phyloP scores from a whole-genome alignment of 2,888 invertebrate species.

The Lasioglossum lativentre region DNA sequence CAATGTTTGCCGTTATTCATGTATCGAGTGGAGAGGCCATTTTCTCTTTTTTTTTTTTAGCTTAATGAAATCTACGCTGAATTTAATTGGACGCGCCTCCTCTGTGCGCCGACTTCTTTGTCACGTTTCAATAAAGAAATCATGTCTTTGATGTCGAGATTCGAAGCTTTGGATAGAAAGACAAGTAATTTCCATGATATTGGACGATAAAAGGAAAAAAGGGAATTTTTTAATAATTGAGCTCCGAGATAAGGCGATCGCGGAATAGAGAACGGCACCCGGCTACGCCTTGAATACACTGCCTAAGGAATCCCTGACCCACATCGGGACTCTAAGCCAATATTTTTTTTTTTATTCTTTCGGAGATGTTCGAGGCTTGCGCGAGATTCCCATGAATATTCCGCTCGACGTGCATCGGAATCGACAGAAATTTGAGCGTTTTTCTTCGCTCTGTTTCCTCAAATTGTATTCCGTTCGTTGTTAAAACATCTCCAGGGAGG shows the following conservation, averaged over 20 bases:
- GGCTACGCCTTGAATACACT: conserved; percentile 71
- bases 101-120: conserved; percentile 51
- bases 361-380: conserved; percentile 47
- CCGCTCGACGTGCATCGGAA: conserved; percentile 15
- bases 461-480: neutral
- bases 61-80: conserved; percentile 54
- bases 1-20: conserved; percentile 22
- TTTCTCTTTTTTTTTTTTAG: conserved; percentile 30
- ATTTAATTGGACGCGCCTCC: conserved; percentile 51
- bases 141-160: conserved; percentile 71
- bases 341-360: conserved; percentile 69
- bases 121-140: conserved; percentile 61
- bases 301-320: conserved; percentile 73
- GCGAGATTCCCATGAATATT: conserved; percentile 65
- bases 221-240: conserved; percentile 80
- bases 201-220: conserved; percentile 62
- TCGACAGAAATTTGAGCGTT: neutral
- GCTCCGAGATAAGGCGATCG: conserved; percentile 55
- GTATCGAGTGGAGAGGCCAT: conserved; percentile 16
- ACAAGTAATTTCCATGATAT: conserved; percentile 75
- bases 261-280: conserved; percentile 67
- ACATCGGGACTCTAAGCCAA: conserved; percentile 69
- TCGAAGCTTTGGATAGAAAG: conserved; percentile 60
- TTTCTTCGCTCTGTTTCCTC: neutral
- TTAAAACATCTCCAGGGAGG: neutral